phyloP scores from a whole-genome alignment of 1,140 invertebrate genomes.

The Lasaia peninsularis region DNA sequence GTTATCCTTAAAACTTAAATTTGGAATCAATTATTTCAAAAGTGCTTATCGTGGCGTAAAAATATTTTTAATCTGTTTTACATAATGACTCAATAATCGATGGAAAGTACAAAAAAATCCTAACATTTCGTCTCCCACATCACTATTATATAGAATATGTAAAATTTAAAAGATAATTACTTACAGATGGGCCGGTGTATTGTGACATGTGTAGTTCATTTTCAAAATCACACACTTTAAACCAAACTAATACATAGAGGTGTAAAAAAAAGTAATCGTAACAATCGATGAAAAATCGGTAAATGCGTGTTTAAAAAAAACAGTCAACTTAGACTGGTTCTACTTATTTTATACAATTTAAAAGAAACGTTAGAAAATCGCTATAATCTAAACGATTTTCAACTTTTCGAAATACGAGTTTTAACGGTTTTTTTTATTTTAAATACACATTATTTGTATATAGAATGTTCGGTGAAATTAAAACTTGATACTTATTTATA shows the following conservation, averaged over 20 bases:
- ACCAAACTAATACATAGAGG: neutral
- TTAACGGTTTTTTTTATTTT: too few relatives aligned
- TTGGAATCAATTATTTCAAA: too few relatives aligned
- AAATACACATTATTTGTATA: too few relatives aligned
- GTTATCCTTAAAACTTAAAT: too few relatives aligned
- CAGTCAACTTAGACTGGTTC: too few relatives aligned
- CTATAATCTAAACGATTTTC: too few relatives aligned
- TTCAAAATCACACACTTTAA: slow-evolving; percentile 34
- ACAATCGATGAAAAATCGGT: neutral
- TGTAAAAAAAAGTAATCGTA: neutral
- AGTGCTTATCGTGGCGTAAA: neutral
- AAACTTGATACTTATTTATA: too few relatives aligned
- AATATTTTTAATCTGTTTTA: neutral
- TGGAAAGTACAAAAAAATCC: too few relatives aligned
- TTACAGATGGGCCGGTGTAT: neutral
- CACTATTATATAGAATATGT: neutral
- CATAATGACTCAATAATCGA: neutral
- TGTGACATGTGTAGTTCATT: slow-evolving; percentile 30
- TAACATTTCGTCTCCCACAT: neutral
- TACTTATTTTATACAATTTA: too few relatives aligned
- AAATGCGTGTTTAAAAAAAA: neutral
- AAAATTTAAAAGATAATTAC: neutral
- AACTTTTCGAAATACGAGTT: too few relatives aligned
- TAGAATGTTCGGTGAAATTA: too few relatives aligned
- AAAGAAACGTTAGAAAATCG: too few relatives aligned